Conservation (phyloP, 2,888 invertebrate species). For the Pollenia angustigena region DNA sequence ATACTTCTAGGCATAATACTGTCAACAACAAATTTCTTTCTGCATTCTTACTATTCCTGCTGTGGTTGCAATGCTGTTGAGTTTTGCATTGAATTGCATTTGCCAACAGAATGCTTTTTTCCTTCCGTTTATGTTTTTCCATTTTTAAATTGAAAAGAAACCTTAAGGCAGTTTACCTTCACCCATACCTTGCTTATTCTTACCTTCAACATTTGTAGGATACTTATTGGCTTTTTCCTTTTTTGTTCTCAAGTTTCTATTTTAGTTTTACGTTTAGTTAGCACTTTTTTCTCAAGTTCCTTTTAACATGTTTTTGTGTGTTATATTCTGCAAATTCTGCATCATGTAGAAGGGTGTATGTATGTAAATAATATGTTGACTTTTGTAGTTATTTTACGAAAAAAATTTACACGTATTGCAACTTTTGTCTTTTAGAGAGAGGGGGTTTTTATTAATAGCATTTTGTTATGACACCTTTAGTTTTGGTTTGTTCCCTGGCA, state of each 20-base stretch:
- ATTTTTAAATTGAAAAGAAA: background rate
- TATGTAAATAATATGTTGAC: constrained; percentile 52
- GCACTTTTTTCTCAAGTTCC: background rate
- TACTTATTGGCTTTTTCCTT: constrained; percentile 1
- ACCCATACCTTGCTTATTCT: constrained; percentile 47
- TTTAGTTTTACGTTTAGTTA: constrained; percentile 35
- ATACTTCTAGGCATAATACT: constrained; percentile 52
- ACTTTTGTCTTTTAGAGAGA: constrained; percentile 26
- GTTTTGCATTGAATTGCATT: constrained; percentile 46
- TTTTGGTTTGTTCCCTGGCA: constrained; percentile 33
- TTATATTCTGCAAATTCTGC: constrained; percentile 23
- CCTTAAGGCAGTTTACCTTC: constrained; percentile 55
- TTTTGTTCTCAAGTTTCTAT: constrained; percentile 3
- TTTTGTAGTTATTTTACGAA: background rate
- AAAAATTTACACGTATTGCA: constrained; percentile 13
- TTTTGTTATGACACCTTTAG: constrained; percentile 67
- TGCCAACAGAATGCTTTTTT: constrained; percentile 30
- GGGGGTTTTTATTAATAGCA: constrained; percentile 6
- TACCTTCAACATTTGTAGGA: constrained; percentile 21
- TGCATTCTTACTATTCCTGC: background rate
- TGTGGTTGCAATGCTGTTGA: constrained; percentile 1
- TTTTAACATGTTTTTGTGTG: constrained; percentile 1
- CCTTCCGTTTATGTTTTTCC: background rate
- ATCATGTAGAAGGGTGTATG: background rate
- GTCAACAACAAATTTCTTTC: constrained; percentile 41